Conservation (phyloP, 1,140 invertebrate species). For the Adelges cooleyi region DNA sequence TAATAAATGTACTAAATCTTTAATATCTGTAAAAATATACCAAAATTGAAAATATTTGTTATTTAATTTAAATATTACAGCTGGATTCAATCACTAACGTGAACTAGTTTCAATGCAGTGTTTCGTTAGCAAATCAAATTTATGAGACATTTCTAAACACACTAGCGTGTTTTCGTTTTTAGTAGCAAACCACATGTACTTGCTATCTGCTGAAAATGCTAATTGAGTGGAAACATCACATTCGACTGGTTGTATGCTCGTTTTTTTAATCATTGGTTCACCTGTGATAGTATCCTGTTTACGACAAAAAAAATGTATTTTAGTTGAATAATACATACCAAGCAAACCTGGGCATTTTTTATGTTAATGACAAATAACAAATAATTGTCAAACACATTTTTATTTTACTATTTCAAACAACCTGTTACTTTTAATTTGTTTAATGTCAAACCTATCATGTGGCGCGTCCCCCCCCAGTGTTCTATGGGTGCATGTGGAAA, state of each 20-base stretch:
- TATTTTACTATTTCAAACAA: too few species aligned
- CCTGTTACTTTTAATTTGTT: too few species aligned
- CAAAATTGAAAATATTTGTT: not conserved
- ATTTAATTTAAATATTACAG: not conserved
- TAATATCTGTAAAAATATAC: slow-evolving; percentile 39
- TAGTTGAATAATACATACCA: too few species aligned
- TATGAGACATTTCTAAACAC: slow-evolving; percentile 21
- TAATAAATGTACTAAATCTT: slow-evolving; percentile 42
- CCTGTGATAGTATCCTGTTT: not conserved
- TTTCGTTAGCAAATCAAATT: slow-evolving; percentile 15
- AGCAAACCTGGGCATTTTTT: too few species aligned
- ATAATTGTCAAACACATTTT: too few species aligned
- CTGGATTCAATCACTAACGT: not conserved
- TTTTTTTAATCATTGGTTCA: slow-evolving; percentile 27
- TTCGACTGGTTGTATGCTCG: slow-evolving; percentile 13
- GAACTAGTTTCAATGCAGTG: slow-evolving; percentile 3
- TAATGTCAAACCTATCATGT: too few species aligned
- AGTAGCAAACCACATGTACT: slow-evolving; percentile 37
- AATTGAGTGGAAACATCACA: slow-evolving; percentile 26
- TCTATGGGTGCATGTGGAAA: too few species aligned
- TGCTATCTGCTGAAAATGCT: slow-evolving; percentile 35
- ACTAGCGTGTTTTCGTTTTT: slow-evolving; percentile 32
- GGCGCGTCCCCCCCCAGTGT: too few species aligned
- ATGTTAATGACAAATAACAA: too few species aligned
- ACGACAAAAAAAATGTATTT: slow-evolving; percentile 15